Percentiles rank a stretch among this genome's conserved stretches.
phyloP scores from a whole-genome alignment of 1,140 invertebrate genomes.

The Hesperophylax magnus region DNA sequence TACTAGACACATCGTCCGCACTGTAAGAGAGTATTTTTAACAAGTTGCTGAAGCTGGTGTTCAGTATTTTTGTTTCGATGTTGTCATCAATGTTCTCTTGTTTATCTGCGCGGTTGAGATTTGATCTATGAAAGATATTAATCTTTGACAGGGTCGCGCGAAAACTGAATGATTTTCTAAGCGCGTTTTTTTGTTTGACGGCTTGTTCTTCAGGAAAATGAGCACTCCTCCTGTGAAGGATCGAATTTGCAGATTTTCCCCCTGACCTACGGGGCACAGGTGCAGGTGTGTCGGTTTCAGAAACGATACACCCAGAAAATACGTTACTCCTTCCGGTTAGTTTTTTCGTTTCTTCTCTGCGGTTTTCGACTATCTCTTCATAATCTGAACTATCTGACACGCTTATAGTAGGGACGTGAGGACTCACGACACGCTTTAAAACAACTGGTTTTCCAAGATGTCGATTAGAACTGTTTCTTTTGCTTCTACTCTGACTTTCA shows the following conservation, averaged over 20 bases:
- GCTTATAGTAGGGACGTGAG: neutral
- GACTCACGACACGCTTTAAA: neutral
- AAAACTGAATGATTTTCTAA: constrained; percentile 38
- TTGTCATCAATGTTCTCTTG: neutral
- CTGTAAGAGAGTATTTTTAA: constrained; percentile 6
- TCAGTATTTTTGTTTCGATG: constrained; percentile 14
- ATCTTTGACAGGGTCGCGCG: constrained; percentile 34
- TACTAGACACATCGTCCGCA: neutral
- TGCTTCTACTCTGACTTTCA: neutral
- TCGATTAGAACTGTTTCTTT: neutral
- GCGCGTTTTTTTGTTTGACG: neutral
- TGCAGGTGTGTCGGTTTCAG: neutral
- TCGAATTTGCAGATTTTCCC: neutral
- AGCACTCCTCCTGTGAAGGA: neutral
- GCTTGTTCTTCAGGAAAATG: constrained; percentile 11
- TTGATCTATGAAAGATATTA: constrained; percentile 19
- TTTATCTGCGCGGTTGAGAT: neutral
- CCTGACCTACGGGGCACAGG: neutral
- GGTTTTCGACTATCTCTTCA: neutral
- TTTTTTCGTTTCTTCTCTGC: neutral
- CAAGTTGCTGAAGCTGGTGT: constrained; percentile 1
- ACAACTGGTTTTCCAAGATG: too few relatives aligned
- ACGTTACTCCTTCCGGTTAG: neutral
- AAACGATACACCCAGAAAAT: neutral
- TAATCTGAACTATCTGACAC: neutral